A percentile compares a stretch with the other conserved stretches of the same genome.
phyloP scores from a whole-genome alignment of 1,140 invertebrate genomes.

The Philotrypesis tridentata region DNA sequence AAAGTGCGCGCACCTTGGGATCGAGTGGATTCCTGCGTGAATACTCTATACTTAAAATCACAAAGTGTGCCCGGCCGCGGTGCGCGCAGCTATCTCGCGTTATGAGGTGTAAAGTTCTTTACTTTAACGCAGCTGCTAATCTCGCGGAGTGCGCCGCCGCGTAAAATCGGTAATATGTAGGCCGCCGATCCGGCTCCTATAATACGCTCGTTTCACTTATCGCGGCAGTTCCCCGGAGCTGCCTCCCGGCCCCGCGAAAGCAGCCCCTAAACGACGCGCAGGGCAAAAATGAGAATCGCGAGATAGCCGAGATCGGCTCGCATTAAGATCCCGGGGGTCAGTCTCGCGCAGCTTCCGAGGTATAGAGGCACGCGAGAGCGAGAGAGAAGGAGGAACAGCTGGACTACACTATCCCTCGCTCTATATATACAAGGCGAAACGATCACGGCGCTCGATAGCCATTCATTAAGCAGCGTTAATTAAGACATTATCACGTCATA shows the following conservation, averaged over 20 bases:
- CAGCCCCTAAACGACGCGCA: too few species aligned
- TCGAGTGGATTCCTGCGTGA: neutral
- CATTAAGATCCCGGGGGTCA: too few species aligned
- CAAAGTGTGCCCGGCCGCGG: neutral
- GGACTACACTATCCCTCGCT: too few species aligned
- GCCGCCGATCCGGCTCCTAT: neutral
- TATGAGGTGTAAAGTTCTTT: neutral
- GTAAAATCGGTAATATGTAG: slow-evolving; percentile 5
- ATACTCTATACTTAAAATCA: neutral
- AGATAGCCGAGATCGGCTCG: slow-evolving; percentile 61
- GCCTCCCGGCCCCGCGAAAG: too few species aligned
- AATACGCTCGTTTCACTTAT: slow-evolving; percentile 15
- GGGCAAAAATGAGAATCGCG: too few species aligned
- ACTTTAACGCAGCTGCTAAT: neutral
- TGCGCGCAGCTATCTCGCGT: neutral
- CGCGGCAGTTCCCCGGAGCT: too few species aligned
- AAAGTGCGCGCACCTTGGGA: neutral
- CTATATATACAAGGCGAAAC: slow-evolving; percentile 59
- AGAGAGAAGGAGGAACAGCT: too few species aligned
- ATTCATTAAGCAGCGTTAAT: slow-evolving; percentile 74
- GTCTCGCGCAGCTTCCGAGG: too few species aligned
- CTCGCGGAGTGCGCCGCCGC: neutral
- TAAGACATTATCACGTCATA: slow-evolving; percentile 75
- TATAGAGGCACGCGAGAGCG: too few species aligned
- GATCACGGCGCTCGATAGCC: slow-evolving; percentile 69